phyloP scores from a whole-genome alignment of 2,888 invertebrate species.

The Spodoptera exigua region DNA sequence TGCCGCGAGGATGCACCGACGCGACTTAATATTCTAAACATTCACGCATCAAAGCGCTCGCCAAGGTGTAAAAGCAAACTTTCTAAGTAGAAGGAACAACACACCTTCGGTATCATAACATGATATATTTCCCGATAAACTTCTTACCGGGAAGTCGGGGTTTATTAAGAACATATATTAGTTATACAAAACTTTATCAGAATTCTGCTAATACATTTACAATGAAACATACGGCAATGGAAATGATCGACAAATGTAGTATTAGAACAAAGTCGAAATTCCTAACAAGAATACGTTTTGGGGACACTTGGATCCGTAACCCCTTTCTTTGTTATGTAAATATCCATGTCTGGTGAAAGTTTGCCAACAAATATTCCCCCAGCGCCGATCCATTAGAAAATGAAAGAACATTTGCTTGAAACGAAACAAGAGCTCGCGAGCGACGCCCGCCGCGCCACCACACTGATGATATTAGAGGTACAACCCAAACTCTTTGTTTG shows the following conservation, averaged over 20 bases:
- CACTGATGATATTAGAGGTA: slow-evolving; percentile 71
- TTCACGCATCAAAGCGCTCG: slow-evolving; percentile 47
- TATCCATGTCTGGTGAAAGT: slow-evolving; percentile 79
- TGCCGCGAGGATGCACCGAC: slow-evolving; percentile 38
- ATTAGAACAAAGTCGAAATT: slow-evolving; percentile 77
- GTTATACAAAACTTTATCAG: slow-evolving; percentile 59
- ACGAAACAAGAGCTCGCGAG: slow-evolving; percentile 70
- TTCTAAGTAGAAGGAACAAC: slow-evolving; percentile 57
- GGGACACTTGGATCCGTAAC: slow-evolving; percentile 77
- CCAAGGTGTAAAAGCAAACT: slow-evolving; percentile 47
- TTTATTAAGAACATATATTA: slow-evolving; percentile 65
- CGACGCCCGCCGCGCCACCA: slow-evolving; percentile 51
- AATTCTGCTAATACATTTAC: slow-evolving; percentile 69
- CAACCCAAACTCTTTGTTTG: slow-evolving; percentile 75
- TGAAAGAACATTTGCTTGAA: slow-evolving; percentile 81
- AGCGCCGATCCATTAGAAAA: slow-evolving; percentile 84
- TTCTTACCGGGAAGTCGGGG: slow-evolving; percentile 53
- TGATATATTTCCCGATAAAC: slow-evolving; percentile 61
- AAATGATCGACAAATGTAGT: slow-evolving; percentile 82
- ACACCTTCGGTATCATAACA: slow-evolving; percentile 46
- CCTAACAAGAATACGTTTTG: slow-evolving; percentile 81
- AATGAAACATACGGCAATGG: slow-evolving; percentile 74
- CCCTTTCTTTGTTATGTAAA: slow-evolving; percentile 86
- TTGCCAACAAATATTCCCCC: slow-evolving; percentile 81
- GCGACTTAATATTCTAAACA: slow-evolving; percentile 51